Base-by-base conservation (phyloP, 1,140 invertebrate species). In the Samia ricini region DNA sequence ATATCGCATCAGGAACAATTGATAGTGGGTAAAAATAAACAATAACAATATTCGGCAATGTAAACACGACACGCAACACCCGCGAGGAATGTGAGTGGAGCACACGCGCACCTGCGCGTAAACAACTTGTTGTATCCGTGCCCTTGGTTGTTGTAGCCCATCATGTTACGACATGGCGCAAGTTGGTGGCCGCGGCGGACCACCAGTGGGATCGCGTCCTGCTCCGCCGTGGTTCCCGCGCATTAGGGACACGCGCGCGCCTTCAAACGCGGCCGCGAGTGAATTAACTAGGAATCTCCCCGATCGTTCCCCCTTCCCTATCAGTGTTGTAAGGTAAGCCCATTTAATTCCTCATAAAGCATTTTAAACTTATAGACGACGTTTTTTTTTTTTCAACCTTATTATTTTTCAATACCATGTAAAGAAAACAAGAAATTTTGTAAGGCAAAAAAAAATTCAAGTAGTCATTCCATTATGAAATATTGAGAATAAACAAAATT, bases 71-170 rank as follows among this genome's bases (percentile, higher is more conserved):
- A 42, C 33, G n/a, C n/a, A n/a, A n/a, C 4, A 4, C 15, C 7
- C 33, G 0, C 12, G 1, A 15, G 33, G 15, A 4, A 1, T 12
- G 12, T n/a, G 33, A 42, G 12, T 12, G 33, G 3, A 12, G n/a
- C 4, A 36, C 15, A 79, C 79, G 74, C 85, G 79, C 90, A 96
- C 95, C 95, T 97, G 96, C 68, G 96, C 68, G 95, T 96, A 86
- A 96, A 96, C 79, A 96, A 93, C 92, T 96, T 97, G 92, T 96
- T 96, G 92, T 96, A 96, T 91, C 95, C 95, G 79, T 94, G 93
- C 91, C 94, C 94, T 88, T 94, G 95, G 85, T 91, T 93, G 89
- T 94, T 95, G 92, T 96, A 96, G 83, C 95, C 95, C 91, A 95
- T 95, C 78, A 89, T 89, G 75, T 83, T 89, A 82, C 87, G 86